Percentiles rank a stretch among this genome's conserved stretches.
Conservation (phyloP, 2,888 invertebrate species). For the Meiosimyza decipiens region DNA sequence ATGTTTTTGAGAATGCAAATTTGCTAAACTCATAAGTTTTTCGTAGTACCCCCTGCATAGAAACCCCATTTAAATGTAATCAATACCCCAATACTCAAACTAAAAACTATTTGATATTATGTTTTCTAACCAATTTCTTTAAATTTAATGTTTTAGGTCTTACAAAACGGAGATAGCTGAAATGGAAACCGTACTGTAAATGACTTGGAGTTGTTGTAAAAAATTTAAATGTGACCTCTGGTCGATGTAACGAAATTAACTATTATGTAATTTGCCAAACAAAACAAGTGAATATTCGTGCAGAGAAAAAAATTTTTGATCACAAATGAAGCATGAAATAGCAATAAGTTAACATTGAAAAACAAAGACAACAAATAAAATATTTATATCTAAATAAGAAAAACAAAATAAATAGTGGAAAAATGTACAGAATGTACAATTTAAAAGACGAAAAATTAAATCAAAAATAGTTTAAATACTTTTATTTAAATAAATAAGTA, state of each 20-base stretch:
- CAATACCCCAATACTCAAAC: background rate
- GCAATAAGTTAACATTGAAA: constrained; percentile 52
- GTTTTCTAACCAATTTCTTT: constrained; percentile 23
- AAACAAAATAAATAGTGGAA: constrained; percentile 25
- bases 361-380: constrained; percentile 36
- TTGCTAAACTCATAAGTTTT: too few species aligned
- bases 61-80: constrained; percentile 5
- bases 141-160: constrained; percentile 56
- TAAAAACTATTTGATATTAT: constrained; percentile 4
- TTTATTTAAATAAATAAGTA: constrained; percentile 17
- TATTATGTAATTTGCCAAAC: constrained; percentile 7
- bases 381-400: constrained; percentile 23
- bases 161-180: constrained; percentile 83
- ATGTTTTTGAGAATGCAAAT: too few species aligned
- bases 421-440: constrained; percentile 28
- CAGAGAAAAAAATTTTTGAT: constrained; percentile 28
- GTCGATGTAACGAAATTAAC: background rate
- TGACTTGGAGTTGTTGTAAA: constrained; percentile 52
- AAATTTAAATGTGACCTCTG: constrained; percentile 2
- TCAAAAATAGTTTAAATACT: constrained; percentile 22
- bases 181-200: constrained; percentile 92
- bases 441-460: constrained; percentile 23
- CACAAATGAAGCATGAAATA: constrained; percentile 42
- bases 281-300: constrained; percentile 3
- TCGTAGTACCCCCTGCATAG: too few species aligned